Base-by-base conservation (phyloP, 2,888 invertebrate species). In the Allolobophora icterica region DNA sequence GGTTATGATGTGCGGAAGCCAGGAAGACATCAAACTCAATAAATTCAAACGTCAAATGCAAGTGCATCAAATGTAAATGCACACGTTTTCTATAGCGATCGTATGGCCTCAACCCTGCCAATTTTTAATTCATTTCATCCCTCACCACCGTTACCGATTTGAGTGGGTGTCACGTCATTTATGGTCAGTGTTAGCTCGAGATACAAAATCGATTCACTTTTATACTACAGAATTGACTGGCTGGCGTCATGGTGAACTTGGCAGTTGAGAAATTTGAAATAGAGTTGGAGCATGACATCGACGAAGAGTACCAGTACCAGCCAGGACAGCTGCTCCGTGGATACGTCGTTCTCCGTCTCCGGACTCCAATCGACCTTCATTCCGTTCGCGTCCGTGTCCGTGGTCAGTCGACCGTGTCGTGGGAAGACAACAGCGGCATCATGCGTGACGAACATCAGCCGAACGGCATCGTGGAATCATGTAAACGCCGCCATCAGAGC, bases 251-350 rank as follows among this genome's bases (percentile, higher is more conserved):
- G 89, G 42, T 89, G 90, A 90, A 45, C n/a, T 84, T 89, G 35
- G 87, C 87, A 17, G 92, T 93, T 19, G 91, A 93, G 84, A 92
- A 91, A 89, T 93, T 95, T 90, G 93, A 93, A 45, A 94, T 95
- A 6, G 92, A 93, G 35, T 93, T 95, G 71, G 95, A 95, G 92
- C 95, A 95, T 92, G 95, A 95, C 92, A 95, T 95, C n/a, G 95
- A 95, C 92, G 95, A 95, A 92, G 95, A 95, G 92, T 95, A 95
- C 91, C 95, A 95, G 93, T 95, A 95, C 90, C 94, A 94, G 91
- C 95, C 95, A 5, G 95, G 95, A 19, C 95, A 95, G 93, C 93
- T 94, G 42, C 92, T 95, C 30, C 91, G 94, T 13, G 95, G 95
- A 13, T 91, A 92, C 15, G 92, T 93, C 30, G 35, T 93, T 17